Percentiles rank a stretch among this genome's conserved stretches.
These are phyloP conservation scores for Hyalella azteca DNA, from an alignment of 2,888 invertebrate genomes.

Conservation along the genomic window DNA sequence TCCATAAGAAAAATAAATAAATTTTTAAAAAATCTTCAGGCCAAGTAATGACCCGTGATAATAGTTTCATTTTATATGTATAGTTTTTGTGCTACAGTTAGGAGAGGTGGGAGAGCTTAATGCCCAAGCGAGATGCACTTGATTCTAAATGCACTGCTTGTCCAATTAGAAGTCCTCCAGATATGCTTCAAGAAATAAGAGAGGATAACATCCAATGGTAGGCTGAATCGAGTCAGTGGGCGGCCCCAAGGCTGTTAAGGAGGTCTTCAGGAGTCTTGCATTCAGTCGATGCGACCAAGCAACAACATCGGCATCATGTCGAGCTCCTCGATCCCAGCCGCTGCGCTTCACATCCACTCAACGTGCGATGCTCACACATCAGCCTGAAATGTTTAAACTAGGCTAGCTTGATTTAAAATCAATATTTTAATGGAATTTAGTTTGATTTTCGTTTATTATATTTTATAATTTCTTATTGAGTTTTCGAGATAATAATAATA, in stretches of 20 bases:
- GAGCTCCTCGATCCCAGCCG: not conserved
- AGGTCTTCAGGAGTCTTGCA: not conserved
- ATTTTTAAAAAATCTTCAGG: no score
- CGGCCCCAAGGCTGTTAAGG: not conserved
- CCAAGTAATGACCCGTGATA: no score
- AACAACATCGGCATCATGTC: not conserved
- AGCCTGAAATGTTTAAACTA: no score
- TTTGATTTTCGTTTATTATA: no score
- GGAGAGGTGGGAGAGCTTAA: not conserved
- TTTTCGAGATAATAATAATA: no score
- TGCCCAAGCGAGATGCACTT: not conserved
- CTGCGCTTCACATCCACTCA: not conserved
- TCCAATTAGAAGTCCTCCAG: slow-evolving; percentile 25
- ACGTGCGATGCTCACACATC: not conserved
- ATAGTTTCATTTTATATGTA: not conserved
- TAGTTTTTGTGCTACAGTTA: not conserved
- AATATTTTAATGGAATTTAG: no score
- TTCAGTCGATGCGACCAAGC: not conserved
- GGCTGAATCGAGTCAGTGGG: not conserved
- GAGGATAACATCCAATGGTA: not conserved
- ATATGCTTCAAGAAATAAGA: not conserved
- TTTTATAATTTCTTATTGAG: no score
- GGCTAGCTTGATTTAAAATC: no score
- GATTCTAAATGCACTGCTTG: slow-evolving; percentile 16
- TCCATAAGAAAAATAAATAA: no score